phyloP scores from a whole-genome alignment of 30 jellyfish, hydroid and myxozoan species.

The Sanderia malayensis region DNA sequence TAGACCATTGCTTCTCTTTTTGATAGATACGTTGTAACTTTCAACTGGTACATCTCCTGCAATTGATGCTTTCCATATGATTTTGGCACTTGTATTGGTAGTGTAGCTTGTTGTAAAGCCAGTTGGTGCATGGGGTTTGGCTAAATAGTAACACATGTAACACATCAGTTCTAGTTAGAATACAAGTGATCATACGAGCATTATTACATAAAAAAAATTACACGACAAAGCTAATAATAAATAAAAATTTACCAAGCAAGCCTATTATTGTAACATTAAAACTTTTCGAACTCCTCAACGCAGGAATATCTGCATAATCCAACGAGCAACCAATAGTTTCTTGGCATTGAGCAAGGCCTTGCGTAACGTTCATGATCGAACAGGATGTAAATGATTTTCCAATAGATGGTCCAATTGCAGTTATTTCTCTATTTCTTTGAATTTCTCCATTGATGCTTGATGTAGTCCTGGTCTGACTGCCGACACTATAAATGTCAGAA shows the following conservation, averaged over 20 bases:
- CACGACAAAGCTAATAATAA: too few relatives aligned
- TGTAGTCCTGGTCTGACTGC: background rate
- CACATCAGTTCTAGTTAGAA: too few relatives aligned
- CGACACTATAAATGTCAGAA: slow-evolving; percentile 19
- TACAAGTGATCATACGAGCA: too few relatives aligned
- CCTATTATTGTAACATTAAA: slow-evolving; percentile 26
- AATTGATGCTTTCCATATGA: slow-evolving; percentile 28
- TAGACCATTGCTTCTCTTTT: slow-evolving; percentile 9
- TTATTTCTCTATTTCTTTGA: slow-evolving; percentile 14
- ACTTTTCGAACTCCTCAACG: background rate
- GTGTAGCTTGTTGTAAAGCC: slow-evolving; percentile 9
- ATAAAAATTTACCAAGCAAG: slow-evolving; percentile 14
- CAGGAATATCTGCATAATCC: background rate
- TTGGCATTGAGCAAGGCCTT: slow-evolving; percentile 25
- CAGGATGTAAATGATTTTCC: slow-evolving; percentile 3
- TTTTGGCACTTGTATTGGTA: slow-evolving; percentile 7
- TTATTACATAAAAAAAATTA: too few relatives aligned
- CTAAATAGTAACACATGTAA: too few relatives aligned
- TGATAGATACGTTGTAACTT: slow-evolving; percentile 16
- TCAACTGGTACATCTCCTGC: slow-evolving; percentile 24
- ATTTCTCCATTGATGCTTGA: slow-evolving; percentile 3
- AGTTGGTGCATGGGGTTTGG: slow-evolving; percentile 26
- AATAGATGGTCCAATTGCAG: slow-evolving; percentile 14
- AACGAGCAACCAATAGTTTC: slow-evolving; percentile 22
- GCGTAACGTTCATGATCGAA: background rate